phyloP scores from a whole-genome alignment of 1,140 invertebrate species.

The fruit fly (Drosophila melanogaster) region Release_6_plus_ISO1_MT NT_037436.4:5808501-5809000 shows the following conservation, averaged over 20 bases:
- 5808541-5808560: slow-evolving; percentile 4
- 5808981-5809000: slow-evolving; percentile 62
- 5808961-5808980: slow-evolving; percentile 83
- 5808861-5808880: slow-evolving; percentile 34
- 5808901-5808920: slow-evolving; percentile 39
- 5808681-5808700: slow-evolving; percentile 38
- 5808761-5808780: slow-evolving; percentile 22
- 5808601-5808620: slow-evolving; percentile 61
- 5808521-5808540: slow-evolving; percentile 23
- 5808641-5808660: slow-evolving; percentile 82
- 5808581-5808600: slow-evolving; percentile 34
- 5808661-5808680: slow-evolving; percentile 80
- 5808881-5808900: slow-evolving; percentile 13
- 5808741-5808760: slow-evolving; percentile 42
- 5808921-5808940: slow-evolving; percentile 67
- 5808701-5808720: slow-evolving; percentile 4
- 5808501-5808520: slow-evolving; percentile 39
- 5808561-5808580: slow-evolving; percentile 22
- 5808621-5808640: slow-evolving; percentile 82
- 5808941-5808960: slow-evolving; percentile 69
- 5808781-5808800: slow-evolving; percentile 13
- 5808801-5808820: slow-evolving; percentile 40
- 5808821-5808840: slow-evolving; percentile 45
- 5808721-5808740: slow-evolving; percentile 27
- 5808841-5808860: slow-evolving; percentile 66